A percentile compares a stretch with the other conserved stretches of the same genome.
Evolutionary conservation across 1,140 invertebrate genomes (phyloP).

Genomic region (Conus ventricosus): DNA sequence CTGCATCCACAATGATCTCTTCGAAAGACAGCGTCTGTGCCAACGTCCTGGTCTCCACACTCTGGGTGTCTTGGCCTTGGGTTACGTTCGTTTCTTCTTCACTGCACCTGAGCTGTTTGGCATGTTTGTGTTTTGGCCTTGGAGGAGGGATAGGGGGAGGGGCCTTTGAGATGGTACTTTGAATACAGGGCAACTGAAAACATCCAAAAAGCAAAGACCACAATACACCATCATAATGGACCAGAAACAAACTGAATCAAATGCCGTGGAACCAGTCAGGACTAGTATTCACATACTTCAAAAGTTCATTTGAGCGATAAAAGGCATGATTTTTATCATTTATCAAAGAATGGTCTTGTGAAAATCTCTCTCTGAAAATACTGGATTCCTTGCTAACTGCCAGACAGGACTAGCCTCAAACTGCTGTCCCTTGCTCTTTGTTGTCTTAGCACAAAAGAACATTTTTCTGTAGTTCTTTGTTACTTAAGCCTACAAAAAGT

Average conservation of each 20-base stretch:
- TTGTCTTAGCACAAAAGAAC: too few relatives aligned
- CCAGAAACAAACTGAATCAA: background rate
- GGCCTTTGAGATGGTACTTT: conserved; percentile 17
- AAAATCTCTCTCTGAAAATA: too few relatives aligned
- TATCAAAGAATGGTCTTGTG: too few relatives aligned
- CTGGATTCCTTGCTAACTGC: too few relatives aligned
- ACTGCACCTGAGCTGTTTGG: background rate
- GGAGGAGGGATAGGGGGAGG: conserved; percentile 10
- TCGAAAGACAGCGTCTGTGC: background rate
- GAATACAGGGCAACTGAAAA: conserved; percentile 38
- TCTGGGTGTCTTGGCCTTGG: background rate
- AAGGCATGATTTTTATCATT: too few relatives aligned
- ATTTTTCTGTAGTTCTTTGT: too few relatives aligned
- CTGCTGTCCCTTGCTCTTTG: too few relatives aligned
- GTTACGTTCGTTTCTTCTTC: background rate
- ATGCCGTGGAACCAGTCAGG: too few relatives aligned
- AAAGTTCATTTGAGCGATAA: too few relatives aligned
- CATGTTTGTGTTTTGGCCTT: conserved; percentile 15
- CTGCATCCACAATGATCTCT: background rate
- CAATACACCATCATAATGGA: background rate
- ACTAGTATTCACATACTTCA: too few relatives aligned
- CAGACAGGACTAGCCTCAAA: too few relatives aligned
- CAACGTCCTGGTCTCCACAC: background rate
- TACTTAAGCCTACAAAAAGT: too few relatives aligned
- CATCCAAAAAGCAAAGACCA: conserved; percentile 22